Percentiles rank a stretch among this genome's conserved stretches.
Conservation (phyloP, 2,888 invertebrate genomes). For the Eristalis tenax region DNA sequence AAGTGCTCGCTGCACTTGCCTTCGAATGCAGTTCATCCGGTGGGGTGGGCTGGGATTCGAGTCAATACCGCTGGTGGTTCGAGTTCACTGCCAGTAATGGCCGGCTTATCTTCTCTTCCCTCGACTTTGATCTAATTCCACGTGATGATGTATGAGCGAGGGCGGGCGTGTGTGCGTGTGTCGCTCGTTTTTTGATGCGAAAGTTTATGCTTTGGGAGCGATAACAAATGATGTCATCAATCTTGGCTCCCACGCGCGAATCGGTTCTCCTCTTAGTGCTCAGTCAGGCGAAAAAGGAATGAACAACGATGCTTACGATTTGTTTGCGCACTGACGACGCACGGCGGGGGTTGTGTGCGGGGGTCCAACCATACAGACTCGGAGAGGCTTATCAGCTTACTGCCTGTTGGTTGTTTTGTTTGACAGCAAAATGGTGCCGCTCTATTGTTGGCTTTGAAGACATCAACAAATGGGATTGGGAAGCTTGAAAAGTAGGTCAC, state of each 20-base stretch:
- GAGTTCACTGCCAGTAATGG: slow-evolving; percentile 55
- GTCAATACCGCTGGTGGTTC: neutral
- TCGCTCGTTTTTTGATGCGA: neutral
- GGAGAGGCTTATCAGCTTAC: slow-evolving; percentile 33
- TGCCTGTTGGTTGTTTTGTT: slow-evolving; percentile 18
- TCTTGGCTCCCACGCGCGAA: slow-evolving; percentile 28
- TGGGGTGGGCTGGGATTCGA: neutral
- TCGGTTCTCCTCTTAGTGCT: slow-evolving; percentile 15
- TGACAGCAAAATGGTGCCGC: slow-evolving; percentile 6
- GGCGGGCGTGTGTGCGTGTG: neutral
- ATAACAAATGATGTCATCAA: slow-evolving; percentile 62
- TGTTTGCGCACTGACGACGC: slow-evolving; percentile 5
- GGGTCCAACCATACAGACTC: neutral
- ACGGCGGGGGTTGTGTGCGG: neutral
- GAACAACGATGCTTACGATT: slow-evolving; percentile 30
- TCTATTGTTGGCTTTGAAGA: slow-evolving; percentile 10
- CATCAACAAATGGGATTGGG: slow-evolving; percentile 21
- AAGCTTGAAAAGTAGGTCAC: slow-evolving; percentile 3
- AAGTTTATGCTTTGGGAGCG: slow-evolving; percentile 27
- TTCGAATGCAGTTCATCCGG: slow-evolving; percentile 31
- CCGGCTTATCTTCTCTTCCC: slow-evolving; percentile 37
- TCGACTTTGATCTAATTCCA: slow-evolving; percentile 43
- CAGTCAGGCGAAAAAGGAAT: slow-evolving; percentile 6
- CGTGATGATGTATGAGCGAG: slow-evolving; percentile 7
- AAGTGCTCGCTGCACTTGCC: slow-evolving; percentile 40